Base-by-base conservation (phyloP, 2,888 invertebrate species). In the Miltochrista miniata region DNA sequence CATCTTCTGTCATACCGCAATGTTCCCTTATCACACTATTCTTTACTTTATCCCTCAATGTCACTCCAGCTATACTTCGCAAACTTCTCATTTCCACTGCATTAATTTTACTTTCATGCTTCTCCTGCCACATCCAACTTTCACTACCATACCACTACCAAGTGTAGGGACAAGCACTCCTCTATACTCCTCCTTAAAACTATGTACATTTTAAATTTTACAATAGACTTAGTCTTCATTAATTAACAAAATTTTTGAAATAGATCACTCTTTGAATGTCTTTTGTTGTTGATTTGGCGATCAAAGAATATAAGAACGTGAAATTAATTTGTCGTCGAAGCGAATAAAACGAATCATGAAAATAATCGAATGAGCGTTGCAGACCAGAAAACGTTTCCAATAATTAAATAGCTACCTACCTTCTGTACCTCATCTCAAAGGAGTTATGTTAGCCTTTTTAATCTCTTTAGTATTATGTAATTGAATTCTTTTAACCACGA, bases 401-500 rank as follows among this genome's bases (percentile, higher is more conserved):
- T n/a, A n/a, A n/a, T n/a, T n/a, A n/a, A n/a, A n/a, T n/a, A n/a
- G n/a, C n/a, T n/a, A n/a, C n/a, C n/a, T n/a, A n/a, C n/a, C 18
- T 74, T 67, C 72, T 74, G 74, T 67, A 72, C 76, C 81, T 82
- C 82, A 83, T 78, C 79, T 83, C 84, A 85, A 85, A 83, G 83
- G 83, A 82, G 81, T 82, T 77, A 76, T 79, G 82, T 83, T 83
- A 84, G 85, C 85, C 83, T 81, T 85, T 88, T 87, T 86, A 87
- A 87, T 87, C 85, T 85, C 64, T 78, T 81, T 84, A 85, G 81
- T 78, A 85, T 85, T 85, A 88, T 85, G 80, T 88, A 88, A 88
- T 87, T 87, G 87, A 86, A 88, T 87, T 87, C 87, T 88, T 87
- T 86, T 82, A 84, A 85, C 87, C 85, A 72, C 82, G 74, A 77